Conservation (phyloP, 2,113 vertebrate genomes). For the Paramormyrops kingsleyae region DNA sequence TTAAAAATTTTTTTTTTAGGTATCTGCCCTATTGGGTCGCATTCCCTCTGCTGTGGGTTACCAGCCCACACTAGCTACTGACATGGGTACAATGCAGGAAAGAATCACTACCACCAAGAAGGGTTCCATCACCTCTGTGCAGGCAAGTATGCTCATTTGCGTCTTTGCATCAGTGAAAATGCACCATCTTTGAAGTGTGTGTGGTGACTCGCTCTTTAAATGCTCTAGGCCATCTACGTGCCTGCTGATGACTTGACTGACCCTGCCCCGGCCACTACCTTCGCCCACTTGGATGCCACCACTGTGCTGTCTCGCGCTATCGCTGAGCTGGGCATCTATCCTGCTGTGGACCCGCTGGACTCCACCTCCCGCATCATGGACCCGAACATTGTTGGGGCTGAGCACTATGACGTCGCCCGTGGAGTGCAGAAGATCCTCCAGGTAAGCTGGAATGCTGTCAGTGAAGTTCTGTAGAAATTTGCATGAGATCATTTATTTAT, state of each 20-base stretch:
- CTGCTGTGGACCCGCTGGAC: constrained; percentile 90
- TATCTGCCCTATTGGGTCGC: constrained; percentile 92
- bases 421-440: constrained; percentile 96
- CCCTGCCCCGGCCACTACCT: constrained; percentile 93
- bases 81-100: constrained; percentile 99
- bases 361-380: constrained; percentile 98
- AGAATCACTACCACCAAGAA: constrained; percentile 97
- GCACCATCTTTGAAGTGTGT: neutral
- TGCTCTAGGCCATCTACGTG: constrained; percentile 85
- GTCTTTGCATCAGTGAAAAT: neutral
- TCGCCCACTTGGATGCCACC: constrained; percentile 97
- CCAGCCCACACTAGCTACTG: constrained; percentile 94
- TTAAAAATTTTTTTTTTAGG: constrained; percentile 50
- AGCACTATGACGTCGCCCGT: constrained; percentile 93
- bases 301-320: constrained; percentile 93
- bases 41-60: constrained; percentile 97
- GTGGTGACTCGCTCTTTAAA: neutral
- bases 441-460: constrained; percentile 37
- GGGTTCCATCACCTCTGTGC: constrained; percentile 95
- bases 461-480: neutral
- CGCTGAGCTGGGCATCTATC: constrained; percentile 94
- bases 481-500: neutral
- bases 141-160: constrained; percentile 45
- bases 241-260: constrained; percentile 96
- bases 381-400: constrained; percentile 88